A percentile compares a stretch with the other conserved stretches of the same genome.
Conservation (phyloP, 1,140 invertebrate genomes). For the Gonatopus flavifemur region DNA sequence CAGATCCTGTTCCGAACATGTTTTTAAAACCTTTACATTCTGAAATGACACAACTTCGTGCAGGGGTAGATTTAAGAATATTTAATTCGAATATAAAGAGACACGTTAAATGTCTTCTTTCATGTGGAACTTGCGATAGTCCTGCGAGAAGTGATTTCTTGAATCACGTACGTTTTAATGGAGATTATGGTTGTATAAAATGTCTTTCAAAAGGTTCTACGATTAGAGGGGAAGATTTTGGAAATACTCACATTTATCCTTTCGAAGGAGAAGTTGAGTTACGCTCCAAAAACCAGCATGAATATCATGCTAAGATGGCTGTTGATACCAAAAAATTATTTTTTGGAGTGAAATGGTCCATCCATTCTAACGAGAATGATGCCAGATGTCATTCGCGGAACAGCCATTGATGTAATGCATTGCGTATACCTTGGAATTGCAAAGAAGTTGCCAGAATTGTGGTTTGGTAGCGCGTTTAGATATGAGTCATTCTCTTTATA, state of each 20-base stretch:
- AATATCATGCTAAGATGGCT: background rate
- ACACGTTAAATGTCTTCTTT: slow-evolving; percentile 4
- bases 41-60: slow-evolving; percentile 12
- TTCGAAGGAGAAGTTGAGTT: background rate
- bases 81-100: slow-evolving; percentile 7
- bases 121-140: slow-evolving; percentile 3
- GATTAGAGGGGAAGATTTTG: background rate
- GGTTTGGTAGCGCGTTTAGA: slow-evolving; percentile 8
- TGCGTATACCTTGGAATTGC: slow-evolving; percentile 1
- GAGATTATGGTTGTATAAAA: slow-evolving; percentile 15
- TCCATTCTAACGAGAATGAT: slow-evolving; percentile 1
- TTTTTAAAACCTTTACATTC: slow-evolving; percentile 11
- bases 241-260: background rate
- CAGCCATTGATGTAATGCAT: slow-evolving; percentile 7
- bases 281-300: background rate
- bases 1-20: slow-evolving; percentile 1
- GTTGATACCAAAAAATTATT: background rate
- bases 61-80: slow-evolving; percentile 8
- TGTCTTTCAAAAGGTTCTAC: background rate
- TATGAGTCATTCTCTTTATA: slow-evolving; percentile 4
- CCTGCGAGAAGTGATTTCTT: slow-evolving; percentile 15
- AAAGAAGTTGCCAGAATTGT: slow-evolving; percentile 1
- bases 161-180: slow-evolving; percentile 20
- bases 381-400: background rate
- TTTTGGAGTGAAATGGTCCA: background rate